phyloP scores from a whole-genome alignment of 2,888 invertebrate genomes.

The Phragmatobia fuliginosa region DNA sequence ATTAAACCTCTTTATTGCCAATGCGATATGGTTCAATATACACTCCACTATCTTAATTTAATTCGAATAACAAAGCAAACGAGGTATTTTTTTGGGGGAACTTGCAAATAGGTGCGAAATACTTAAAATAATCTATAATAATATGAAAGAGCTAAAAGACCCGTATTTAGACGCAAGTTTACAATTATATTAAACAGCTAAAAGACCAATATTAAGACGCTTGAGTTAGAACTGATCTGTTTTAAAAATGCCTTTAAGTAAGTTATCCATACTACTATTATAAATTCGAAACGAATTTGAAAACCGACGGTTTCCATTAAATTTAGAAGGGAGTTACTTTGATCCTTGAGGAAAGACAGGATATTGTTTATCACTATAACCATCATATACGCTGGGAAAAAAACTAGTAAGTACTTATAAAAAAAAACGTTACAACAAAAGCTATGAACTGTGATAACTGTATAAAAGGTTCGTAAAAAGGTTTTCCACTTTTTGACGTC shows the following conservation, averaged over 20 bases:
- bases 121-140: neutral
- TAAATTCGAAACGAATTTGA: too few relatives aligned
- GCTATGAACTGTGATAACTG: neutral
- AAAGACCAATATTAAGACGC: neutral
- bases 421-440: neutral
- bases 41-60: neutral
- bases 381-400: too few relatives aligned
- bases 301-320: too few relatives aligned
- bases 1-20: neutral
- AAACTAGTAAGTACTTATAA: too few relatives aligned
- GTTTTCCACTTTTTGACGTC: slow-evolving; percentile 29
- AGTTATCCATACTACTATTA: too few relatives aligned
- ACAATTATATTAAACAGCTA: too few relatives aligned
- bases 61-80: neutral
- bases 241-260: neutral
- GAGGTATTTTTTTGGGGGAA: neutral
- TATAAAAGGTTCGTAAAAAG: slow-evolving; percentile 1
- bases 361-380: too few relatives aligned
- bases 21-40: neutral
- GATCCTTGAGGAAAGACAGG: too few relatives aligned
- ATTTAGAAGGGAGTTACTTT: too few relatives aligned
- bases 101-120: neutral
- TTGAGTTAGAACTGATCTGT: neutral
- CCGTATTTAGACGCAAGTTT: neutral
- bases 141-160: too few relatives aligned